phyloP scores from a whole-genome alignment of 2,888 invertebrate genomes.

The Phania funesta region DNA sequence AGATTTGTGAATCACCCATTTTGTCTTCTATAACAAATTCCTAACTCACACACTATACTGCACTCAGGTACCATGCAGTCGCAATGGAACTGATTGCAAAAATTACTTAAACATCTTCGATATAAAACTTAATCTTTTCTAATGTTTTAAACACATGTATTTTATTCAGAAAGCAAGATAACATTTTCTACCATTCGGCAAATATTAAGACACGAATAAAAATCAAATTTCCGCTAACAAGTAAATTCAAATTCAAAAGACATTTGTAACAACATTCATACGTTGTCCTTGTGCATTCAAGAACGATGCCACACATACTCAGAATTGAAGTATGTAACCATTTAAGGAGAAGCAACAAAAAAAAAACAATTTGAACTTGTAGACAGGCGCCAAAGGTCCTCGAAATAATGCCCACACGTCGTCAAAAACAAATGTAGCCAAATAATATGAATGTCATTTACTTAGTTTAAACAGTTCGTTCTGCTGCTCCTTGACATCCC shows the following conservation, averaged over 20 bases:
- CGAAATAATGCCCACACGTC: constrained; percentile 68
- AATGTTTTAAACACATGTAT: constrained; percentile 14
- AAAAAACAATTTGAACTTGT: constrained; percentile 64
- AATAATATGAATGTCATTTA: constrained; percentile 65
- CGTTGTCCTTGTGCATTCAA: background rate
- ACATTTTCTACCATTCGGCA: background rate
- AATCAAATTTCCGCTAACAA: constrained; percentile 40
- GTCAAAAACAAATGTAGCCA: constrained; percentile 67
- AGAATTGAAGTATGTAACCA: constrained; percentile 53
- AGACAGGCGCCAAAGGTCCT: constrained; percentile 71
- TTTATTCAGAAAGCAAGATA: constrained; percentile 3
- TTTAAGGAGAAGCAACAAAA: background rate
- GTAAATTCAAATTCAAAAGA: constrained; percentile 39
- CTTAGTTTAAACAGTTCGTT: constrained; percentile 37
- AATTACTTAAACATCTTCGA: constrained; percentile 7
- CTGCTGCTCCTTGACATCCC: constrained; percentile 30
- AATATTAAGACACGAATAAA: constrained; percentile 54
- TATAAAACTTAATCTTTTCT: constrained; percentile 3
- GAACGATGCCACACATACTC: background rate
- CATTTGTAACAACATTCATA: constrained; percentile 33
- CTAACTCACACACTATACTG: background rate
- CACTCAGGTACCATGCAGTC: constrained; percentile 18
- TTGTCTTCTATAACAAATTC: background rate
- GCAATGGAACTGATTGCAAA: constrained; percentile 9
- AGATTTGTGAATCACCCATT: background rate